Conservation (phyloP, 2,888 invertebrate species). For the Euspilapteryx auroguttella region DNA sequence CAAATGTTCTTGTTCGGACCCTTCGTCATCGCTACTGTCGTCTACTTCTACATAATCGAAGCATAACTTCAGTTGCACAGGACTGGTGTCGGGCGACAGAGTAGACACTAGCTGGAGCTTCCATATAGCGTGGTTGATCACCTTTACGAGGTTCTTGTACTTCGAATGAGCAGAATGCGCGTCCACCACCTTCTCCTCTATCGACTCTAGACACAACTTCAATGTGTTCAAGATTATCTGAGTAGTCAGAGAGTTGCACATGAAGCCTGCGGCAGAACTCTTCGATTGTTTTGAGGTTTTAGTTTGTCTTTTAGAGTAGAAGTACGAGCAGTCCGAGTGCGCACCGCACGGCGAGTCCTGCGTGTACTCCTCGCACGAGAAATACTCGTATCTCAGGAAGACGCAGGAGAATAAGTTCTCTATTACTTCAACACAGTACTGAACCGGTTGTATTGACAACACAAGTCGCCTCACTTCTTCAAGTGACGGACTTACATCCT, state of each 20-base stretch:
- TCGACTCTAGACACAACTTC: conserved; percentile 52
- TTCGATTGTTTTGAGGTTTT: conserved; percentile 19
- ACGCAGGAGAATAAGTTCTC: conserved; percentile 74
- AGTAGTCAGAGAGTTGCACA: conserved; percentile 62
- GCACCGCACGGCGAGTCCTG: conserved; percentile 43
- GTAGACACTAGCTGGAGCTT: conserved; percentile 69
- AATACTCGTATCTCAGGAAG: conserved; percentile 66
- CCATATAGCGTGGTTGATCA: conserved; percentile 71
- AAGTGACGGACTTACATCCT: conserved; percentile 32
- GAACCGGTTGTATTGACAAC: conserved; percentile 42
- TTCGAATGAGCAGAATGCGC: too few species aligned
- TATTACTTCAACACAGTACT: conserved; percentile 63
- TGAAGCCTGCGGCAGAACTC: conserved; percentile 43
- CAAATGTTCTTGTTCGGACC: conserved; percentile 28
- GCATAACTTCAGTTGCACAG: conserved; percentile 36
- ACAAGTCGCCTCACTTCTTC: conserved; percentile 48
- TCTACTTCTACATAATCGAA: conserved; percentile 47
- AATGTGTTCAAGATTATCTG: conserved; percentile 61
- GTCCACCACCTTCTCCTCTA: conserved; percentile 28
- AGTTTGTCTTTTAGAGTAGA: conserved; percentile 41
- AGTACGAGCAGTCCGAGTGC: conserved; percentile 51
- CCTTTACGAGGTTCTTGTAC: conserved; percentile 38
- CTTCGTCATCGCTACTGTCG: conserved; percentile 49
- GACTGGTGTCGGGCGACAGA: conserved; percentile 45
- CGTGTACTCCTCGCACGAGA: conserved; percentile 52